Evolutionary conservation across 2,888 invertebrate species (phyloP), one percentile per base, ranked within the genome.

Genomic region (Spicauda simplicius): DNA sequence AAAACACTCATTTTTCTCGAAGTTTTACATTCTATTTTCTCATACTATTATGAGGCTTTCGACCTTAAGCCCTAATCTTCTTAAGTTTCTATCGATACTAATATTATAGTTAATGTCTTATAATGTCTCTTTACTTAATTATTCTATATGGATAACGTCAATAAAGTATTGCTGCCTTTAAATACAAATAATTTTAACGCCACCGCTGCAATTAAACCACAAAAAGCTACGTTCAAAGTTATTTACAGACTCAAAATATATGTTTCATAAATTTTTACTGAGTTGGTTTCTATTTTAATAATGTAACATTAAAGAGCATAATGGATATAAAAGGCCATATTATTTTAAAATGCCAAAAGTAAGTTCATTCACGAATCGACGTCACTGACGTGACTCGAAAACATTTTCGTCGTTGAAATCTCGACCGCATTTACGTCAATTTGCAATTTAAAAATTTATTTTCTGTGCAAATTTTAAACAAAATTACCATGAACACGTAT

Each of bases 401-500:
- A 60, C 54, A 55, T 65, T 65, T 33, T 52, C 60, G 61, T 33
- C 54, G 61, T 20, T 54, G 25, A 65, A 66, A 59, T 65, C 55
- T 55, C 59, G 18, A 41, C 59, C 45, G 60, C 66, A 60, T 66
- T 60, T 66, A 60, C 55, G 60, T 60, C 60, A 48, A 55, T 25
- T 55, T 55, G 54, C 33, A 60, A 66, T 66, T 66, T 66, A 48
- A 60, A 69, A 69, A 69, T 69, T 69, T 68, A 71, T 69, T 69
- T 64, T 69, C 66, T 70, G 69, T 68, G 70, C 70, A 71, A 72
- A 65, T 73, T 71, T 75, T 58, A 71, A 70, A 70, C 70, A 69
- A 74, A 79, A 77, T 79, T 76, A 75, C 72, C 67, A 69, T 68
- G 69, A 73, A 74, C 80, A 74, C 74, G 75, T 70, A 61, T 74